Base-by-base conservation (phyloP, 2,113 vertebrate species). In the Talpa occidentalis region DNA sequence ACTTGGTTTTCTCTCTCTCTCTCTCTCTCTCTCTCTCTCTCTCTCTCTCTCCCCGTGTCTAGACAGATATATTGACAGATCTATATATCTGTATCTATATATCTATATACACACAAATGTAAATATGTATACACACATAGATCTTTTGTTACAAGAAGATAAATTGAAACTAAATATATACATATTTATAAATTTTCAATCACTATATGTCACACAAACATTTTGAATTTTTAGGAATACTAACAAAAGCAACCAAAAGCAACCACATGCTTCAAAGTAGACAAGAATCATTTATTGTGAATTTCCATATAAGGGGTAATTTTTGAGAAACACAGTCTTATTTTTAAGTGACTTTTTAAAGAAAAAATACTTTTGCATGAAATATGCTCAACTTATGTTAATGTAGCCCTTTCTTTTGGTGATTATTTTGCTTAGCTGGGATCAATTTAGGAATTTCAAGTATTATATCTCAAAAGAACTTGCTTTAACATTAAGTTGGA, bases 371-470 rank as follows among this genome's bases (percentile, higher is more conserved):
- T 85, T 90, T 64, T 86, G 37, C 24, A 30, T 88, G 47, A 86
- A 88, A 91, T 37, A 35, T 64, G 62, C 47, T 94, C 17, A 73
- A 49, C 69, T 81, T 73, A 76, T 77, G 52, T 49, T 67, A 80
- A 92, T 28, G 5, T 1, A 80, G 21, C 17, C 42, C 56, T 14
- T 9, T 30, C n/a, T 62, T 67, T 35, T 40, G 44, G 37, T 76
- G 52, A 72, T 80, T 47, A 77, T 93, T 92, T 93, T 95, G 44
- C 77, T 32, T 73, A 37, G 17, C 17, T 96, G 42, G 12, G 26
- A 94, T 94, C 54, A 89, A n/a, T 77, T 91, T 77, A 78, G 47
- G 78, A 85, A 91, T 78, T 91, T 82, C 26, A 90, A 90, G 66
- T 52, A 64, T 24, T 28, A 6, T 32, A 52, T 35, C 32, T 35